Evolutionary conservation across 2,797 vertebrate species (phyloP), one percentile per base, ranked within the genome.

Genomic region (Pseudopleuronectes americanus): DNA sequence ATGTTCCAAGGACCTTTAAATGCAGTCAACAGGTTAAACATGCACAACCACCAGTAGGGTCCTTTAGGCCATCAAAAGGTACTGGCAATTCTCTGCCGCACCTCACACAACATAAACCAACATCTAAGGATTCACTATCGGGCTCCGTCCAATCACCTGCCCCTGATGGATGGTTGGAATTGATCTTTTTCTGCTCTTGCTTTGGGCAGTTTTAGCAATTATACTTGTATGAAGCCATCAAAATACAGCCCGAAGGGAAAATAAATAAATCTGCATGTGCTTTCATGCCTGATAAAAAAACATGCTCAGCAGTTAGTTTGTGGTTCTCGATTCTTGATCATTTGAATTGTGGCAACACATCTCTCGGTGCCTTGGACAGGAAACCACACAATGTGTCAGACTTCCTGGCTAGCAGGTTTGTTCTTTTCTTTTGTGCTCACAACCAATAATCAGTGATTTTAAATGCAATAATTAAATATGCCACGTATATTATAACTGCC

Each of bases 181-280:
- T 52, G 36, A 84, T 86, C 64, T 63, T 33, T 57, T 49, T 36
- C 51, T 74, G 63, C 48, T 59, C 65, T 87, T 84, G 85, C 83
- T 89, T 81, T 76, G 59, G 71, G 77, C 77, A 79, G 17, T 81
- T 88, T 81, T 59, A 47, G 38, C 51, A 83, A 80, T 85, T 82
- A 85, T 53, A 70, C 76, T 70, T 67, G 49, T 70, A 74, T 77
- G 62, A 71, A 56, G 54, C 49, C 62, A 78, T 49, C 5, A 2
- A 74, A 79, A 80, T 60, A 66, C 70, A 75, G 80, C 84, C 80
- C 48, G 33, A 65, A 83, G 85, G 86, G 10, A 13, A 55, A 60
- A 82, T 80, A 84, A 59, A 71, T 21, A 76, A 77, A 69, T 74
- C 51, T 69, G 47, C 67, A 84, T 84, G 75, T 83, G 41, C 38